phyloP scores from a whole-genome alignment of 2,113 vertebrate species.

The Perccottus glenii region DNA sequence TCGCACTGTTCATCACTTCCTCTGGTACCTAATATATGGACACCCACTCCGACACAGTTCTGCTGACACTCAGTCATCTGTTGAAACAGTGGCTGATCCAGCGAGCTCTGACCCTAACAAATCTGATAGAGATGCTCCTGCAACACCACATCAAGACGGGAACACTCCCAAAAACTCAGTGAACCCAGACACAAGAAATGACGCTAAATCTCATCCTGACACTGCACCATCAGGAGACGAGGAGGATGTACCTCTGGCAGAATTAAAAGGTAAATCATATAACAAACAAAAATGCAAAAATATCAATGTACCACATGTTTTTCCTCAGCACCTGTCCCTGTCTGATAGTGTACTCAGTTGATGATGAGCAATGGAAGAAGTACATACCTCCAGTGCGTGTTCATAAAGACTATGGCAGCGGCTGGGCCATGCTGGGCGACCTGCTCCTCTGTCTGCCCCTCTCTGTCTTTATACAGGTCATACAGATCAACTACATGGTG shows the following conservation, averaged over 20 bases:
- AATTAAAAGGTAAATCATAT: conserved; percentile 50
- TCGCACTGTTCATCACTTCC: conserved; percentile 84
- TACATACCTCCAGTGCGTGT: conserved; percentile 85
- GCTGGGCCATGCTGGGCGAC: conserved; percentile 92
- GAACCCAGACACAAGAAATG: too few relatives aligned
- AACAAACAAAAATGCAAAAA: too few relatives aligned
- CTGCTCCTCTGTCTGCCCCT: conserved; percentile 91
- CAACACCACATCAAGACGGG: too few relatives aligned
- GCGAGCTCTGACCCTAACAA: background rate
- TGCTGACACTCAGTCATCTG: background rate
- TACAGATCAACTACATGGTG: conserved; percentile 95
- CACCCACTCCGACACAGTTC: conserved; percentile 72
- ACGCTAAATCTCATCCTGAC: background rate
- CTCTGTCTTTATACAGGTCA: conserved; percentile 89
- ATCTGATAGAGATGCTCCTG: background rate
- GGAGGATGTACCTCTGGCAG: conserved; percentile 16
- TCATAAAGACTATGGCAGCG: conserved; percentile 83
- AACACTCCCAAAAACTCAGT: too few relatives aligned
- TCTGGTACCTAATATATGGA: conserved; percentile 93
- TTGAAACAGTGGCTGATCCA: background rate
- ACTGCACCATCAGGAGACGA: conserved; percentile 16
- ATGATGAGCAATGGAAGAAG: conserved; percentile 86
- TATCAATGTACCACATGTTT: too few relatives aligned
- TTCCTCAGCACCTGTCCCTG: background rate
- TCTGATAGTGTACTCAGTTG: conserved; percentile 79